phyloP scores from a whole-genome alignment of 2,113 vertebrate genomes.

The Canis aureus region DNA sequence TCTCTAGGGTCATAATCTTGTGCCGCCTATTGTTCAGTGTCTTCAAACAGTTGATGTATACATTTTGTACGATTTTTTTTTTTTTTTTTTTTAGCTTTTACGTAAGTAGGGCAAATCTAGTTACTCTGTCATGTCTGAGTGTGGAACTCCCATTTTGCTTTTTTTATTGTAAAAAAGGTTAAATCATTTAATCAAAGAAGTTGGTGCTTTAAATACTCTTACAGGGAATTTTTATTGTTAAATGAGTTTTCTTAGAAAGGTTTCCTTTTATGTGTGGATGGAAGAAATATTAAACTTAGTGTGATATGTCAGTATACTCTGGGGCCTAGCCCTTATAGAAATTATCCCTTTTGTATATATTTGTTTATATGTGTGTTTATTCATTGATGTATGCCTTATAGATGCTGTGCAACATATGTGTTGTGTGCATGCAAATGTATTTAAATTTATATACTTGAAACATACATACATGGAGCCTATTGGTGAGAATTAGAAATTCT shows the following conservation, averaged over 20 bases:
- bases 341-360: neutral
- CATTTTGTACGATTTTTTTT: neutral
- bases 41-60: neutral
- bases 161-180: neutral
- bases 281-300: neutral
- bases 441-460: neutral
- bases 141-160: neutral
- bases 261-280: neutral
- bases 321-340: neutral
- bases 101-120: neutral
- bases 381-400: neutral
- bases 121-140: neutral
- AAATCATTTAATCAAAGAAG: neutral
- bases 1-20: neutral
- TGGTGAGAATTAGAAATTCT: neutral
- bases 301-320: neutral
- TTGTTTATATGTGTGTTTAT: neutral
- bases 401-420: neutral
- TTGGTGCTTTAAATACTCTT: neutral
- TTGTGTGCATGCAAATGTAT: neutral
- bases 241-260: neutral
- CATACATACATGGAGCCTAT: neutral
- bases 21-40: neutral
- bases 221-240: neutral
- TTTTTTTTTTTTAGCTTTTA: neutral